Base-by-base conservation (phyloP, 1,140 invertebrate species). In the Nasonia giraulti region DNA sequence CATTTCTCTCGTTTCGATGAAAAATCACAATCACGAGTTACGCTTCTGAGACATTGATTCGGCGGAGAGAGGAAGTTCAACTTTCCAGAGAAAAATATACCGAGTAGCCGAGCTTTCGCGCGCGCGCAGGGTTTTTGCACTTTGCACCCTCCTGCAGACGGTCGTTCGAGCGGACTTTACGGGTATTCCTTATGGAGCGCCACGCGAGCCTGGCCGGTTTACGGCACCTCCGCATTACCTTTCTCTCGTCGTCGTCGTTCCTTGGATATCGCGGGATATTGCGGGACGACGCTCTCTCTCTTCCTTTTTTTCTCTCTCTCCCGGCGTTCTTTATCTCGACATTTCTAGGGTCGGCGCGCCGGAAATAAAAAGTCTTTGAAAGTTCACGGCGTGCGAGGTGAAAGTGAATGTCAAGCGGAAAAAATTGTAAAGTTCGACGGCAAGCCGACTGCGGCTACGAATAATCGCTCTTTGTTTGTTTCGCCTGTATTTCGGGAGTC, bases 111-210 rank as follows among this genome's bases (percentile, higher is more conserved):
- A 62, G 20, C 17, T 62, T 62, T 66, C 5, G 33, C 27, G 27
- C 5, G 33, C 33, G 33, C 74, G 6, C 31, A 37, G 55, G 20
- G 69, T 71, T 76, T 47, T 12, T 75, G 71, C 73, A 82, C 73
- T 75, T 80, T 80, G 44, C 47, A 23, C 68, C 44, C 78, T 40
- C 71, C 23, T 31, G 80, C 40, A 73, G 80, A 55, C 44, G 69
- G 80, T 66, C 71, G 73, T 82, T 75, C 50, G 71, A 77, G 20
- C 31, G 31, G 44, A 55, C 37, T 83, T 83, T 78, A 78, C 62
- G 82, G 74, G n/a, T 33, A 47, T 77, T 23, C 62, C 75, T 78
- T 78, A 83, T 76, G 81, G 73, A 50, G n/a, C 55, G 55, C 55
- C 55, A 62, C 55, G 55, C 55, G 69, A 37, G 50, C 20, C 44